Evolutionary conservation across 2,888 invertebrate species (phyloP).

Genomic region (Spialia ferax): DNA sequence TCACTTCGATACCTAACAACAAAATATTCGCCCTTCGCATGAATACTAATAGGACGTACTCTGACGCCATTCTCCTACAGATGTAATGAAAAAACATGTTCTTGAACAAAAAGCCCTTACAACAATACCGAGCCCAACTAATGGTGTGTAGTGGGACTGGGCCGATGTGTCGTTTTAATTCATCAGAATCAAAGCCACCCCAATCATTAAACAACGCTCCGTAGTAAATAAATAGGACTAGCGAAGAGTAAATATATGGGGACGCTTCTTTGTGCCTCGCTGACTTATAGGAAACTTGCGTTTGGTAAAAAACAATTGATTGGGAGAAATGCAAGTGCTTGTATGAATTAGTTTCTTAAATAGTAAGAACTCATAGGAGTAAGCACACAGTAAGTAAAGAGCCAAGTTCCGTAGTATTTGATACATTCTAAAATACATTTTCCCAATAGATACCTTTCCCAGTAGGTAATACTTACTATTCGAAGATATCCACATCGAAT

Average conservation of each 20-base stretch:
- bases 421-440: no score
- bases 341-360: no score
- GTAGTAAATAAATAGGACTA: constrained; percentile 73
- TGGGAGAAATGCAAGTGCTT: no score
- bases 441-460: no score
- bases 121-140: constrained; percentile 38
- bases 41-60: constrained; percentile 36
- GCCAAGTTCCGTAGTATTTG: no score
- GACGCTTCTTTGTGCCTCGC: constrained; percentile 52
- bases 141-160: constrained; percentile 40
- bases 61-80: constrained; percentile 24
- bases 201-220: constrained; percentile 73
- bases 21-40: constrained; percentile 25
- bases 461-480: no score
- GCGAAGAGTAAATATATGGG: constrained; percentile 69
- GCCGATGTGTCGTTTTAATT: constrained; percentile 66
- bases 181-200: constrained; percentile 73
- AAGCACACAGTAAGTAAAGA: no score
- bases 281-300: constrained; percentile 1
- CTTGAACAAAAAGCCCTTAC: constrained; percentile 38
- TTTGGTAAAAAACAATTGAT: no score
- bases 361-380: no score
- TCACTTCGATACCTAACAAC: constrained; percentile 36
- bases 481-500: no score
- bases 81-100: constrained; percentile 41